These are phyloP conservation scores for Turdus rufiventris DNA, from an alignment of 2,113 vertebrate species.

Conservation along the genomic window DNA sequence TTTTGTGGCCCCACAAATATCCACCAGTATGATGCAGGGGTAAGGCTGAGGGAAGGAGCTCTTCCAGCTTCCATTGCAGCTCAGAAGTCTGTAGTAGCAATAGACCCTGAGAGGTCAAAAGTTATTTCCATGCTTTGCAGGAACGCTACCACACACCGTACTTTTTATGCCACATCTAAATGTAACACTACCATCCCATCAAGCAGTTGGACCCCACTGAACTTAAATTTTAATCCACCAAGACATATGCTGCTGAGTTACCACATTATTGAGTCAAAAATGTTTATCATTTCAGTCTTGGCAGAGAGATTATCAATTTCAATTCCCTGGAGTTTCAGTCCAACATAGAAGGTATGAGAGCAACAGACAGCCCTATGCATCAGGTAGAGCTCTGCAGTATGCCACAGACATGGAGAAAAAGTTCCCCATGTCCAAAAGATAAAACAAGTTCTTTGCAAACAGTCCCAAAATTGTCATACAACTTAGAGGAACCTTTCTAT, in stretches of 20 bases:
- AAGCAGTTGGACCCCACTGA: not conserved
- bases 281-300: not conserved
- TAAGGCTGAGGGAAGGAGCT: not conserved
- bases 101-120: not conserved
- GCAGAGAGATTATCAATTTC: not conserved
- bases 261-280: not conserved
- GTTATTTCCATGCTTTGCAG: not conserved
- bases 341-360: not conserved
- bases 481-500: not conserved
- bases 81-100: not conserved
- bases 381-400: not conserved
- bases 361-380: not conserved
- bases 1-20: not conserved
- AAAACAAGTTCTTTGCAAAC: not conserved
- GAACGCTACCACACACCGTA: fast-evolving
- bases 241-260: not conserved
- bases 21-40: not conserved
- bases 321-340: not conserved
- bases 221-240: not conserved
- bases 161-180: not conserved
- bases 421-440: not conserved
- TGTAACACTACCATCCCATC: not conserved
- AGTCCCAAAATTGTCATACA: not conserved
- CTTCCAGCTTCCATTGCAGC: not conserved
- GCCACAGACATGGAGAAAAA: not conserved